Evolutionary conservation across 64 coral and sea anemone species (phyloP), one percentile per base, ranked within the genome.

Genomic region (Montipora cactus): DNA sequence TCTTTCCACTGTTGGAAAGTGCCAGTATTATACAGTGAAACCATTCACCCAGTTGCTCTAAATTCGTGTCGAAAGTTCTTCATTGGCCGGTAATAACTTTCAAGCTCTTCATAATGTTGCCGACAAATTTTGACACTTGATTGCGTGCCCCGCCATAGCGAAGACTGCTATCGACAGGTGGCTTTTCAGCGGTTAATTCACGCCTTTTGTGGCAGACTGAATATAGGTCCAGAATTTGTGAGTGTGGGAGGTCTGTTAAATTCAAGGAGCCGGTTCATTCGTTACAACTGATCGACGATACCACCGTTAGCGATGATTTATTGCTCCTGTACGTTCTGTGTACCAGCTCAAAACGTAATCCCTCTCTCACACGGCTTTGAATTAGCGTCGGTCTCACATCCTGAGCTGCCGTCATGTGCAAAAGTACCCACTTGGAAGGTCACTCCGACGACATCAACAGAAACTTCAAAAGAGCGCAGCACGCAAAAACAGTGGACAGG

Each of bases 241-340:
- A 44, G 45, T 44, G 64, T 73, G 82, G 62, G 82, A 70, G 82
- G 82, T 86, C 82, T 51, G 62, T 71, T 21, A 48, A 44, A 44
- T 8, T 23, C 22, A 37, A 37, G 37, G 37, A 37, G 37, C 37
- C 37, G 1, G 37, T 37, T 37, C 44, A n/a, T 82, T 8, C 14
- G 19, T 50, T 62, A 64, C 4, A 15, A 47, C 14, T 18, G 12
- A 4, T 47, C 81, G 46, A 23, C 13, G 8, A 4, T 11, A 22
- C 50, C 71, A 64, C 49, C 46, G 9, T 71, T 64, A 19, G 12
- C 66, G 16, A 86, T 86, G 82, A 50, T 86, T 70, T 86, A 70
- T 70, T 86, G 66, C 47, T 68, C 47, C 19, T 86, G 62, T n/a
- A 71, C 10, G 10, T 86, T 71, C 66, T 86, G 66, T 9, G 66